phyloP scores from a whole-genome alignment of 2,113 vertebrate genomes.

The Halcyon malimbica region DNA sequence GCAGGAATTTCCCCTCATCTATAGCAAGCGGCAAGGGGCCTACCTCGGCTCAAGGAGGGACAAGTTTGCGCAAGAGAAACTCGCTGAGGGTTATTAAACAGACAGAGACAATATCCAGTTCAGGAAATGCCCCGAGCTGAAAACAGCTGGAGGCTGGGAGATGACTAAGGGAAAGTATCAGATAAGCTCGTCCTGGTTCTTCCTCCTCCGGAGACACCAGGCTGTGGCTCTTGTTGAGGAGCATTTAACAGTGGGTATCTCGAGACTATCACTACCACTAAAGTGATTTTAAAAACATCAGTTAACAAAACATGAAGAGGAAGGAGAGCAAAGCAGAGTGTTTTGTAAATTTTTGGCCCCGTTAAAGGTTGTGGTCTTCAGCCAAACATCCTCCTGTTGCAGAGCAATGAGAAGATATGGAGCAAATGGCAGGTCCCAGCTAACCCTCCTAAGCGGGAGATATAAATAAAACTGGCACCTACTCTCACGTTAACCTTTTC shows the following conservation, averaged over 20 bases:
- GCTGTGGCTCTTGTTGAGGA: neutral
- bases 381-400: neutral
- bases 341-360: neutral
- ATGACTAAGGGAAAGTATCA: neutral
- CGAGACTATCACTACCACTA: neutral
- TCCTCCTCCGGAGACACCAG: neutral
- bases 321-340: neutral
- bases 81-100: neutral
- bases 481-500: neutral
- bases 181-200: neutral
- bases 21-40: neutral
- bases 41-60: neutral
- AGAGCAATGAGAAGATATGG: accelerated
- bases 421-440: neutral
- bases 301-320: neutral
- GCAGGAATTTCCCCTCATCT: neutral
- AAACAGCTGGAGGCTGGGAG: neutral
- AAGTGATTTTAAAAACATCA: neutral
- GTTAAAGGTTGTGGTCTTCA: neutral
- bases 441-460: neutral
- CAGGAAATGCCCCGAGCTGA: neutral
- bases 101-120: neutral
- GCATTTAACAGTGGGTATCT: too few species aligned
- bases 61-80: neutral
- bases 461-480: accelerated